A percentile compares a stretch with the other conserved stretches of the same genome.
phyloP scores from a whole-genome alignment of 2,888 invertebrate genomes.

The Aleiodes testaceus region DNA sequence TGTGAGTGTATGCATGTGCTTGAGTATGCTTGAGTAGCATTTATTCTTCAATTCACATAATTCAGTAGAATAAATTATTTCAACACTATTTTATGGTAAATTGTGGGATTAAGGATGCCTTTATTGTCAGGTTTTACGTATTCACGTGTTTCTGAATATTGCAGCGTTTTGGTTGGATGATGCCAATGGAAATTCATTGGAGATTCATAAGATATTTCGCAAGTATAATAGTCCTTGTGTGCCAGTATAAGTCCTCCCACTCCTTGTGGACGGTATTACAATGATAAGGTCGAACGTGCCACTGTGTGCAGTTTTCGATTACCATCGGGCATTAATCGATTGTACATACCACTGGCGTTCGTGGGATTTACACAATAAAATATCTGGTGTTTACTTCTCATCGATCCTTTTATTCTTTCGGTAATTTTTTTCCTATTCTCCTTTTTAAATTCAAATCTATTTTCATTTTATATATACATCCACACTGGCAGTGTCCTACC shows the following conservation, averaged over 20 bases:
- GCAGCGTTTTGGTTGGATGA: conserved; percentile 1
- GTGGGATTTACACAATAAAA: conserved; percentile 37
- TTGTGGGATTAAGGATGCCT: neutral
- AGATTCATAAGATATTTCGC: conserved; percentile 24
- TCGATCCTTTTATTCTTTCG: conserved; percentile 23
- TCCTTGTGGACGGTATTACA: conserved; percentile 14
- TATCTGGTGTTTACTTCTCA: conserved; percentile 28
- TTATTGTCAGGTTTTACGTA: neutral
- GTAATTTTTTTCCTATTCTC: neutral
- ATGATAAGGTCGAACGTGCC: conserved; percentile 37
- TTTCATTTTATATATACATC: too few relatives aligned
- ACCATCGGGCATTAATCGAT: conserved; percentile 52
- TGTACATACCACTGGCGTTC: conserved; percentile 34
- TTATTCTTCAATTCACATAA: neutral
- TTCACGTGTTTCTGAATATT: neutral
- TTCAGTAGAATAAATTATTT: conserved; percentile 17
- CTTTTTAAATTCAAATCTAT: neutral
- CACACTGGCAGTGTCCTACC: neutral
- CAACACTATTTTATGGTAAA: conserved; percentile 4
- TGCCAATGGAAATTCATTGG: conserved; percentile 10
- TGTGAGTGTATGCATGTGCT: too few relatives aligned
- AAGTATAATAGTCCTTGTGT: neutral
- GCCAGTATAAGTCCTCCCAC: neutral
- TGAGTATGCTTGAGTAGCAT: neutral
- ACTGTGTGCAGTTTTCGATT: conserved; percentile 38